phyloP scores from a whole-genome alignment of 1,140 invertebrate genomes.

The Magallana angulata region DNA sequence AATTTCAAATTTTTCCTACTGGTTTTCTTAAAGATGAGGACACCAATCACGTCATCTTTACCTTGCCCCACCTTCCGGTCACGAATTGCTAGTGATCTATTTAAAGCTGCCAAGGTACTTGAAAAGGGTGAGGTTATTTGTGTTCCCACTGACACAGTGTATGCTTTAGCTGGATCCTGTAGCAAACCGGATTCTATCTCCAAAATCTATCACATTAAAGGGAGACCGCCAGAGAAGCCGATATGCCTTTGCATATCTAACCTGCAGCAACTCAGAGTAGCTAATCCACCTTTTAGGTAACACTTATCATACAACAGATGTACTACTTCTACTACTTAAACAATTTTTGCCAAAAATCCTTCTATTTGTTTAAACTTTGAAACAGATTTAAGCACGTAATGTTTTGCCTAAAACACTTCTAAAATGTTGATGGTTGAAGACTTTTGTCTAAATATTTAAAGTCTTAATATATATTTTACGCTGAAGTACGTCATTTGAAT shows the following conservation, averaged over 20 bases:
- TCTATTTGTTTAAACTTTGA: too few species aligned
- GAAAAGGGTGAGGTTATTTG: conserved; percentile 65
- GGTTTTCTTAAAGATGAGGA: conserved; percentile 26
- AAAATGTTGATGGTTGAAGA: too few species aligned
- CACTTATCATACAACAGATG: too few species aligned
- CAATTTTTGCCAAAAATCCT: too few species aligned
- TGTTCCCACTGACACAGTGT: conserved; percentile 72
- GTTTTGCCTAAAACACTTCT: too few species aligned
- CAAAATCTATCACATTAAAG: conserved; percentile 69
- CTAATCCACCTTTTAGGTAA: conserved; percentile 62
- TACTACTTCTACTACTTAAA: too few species aligned
- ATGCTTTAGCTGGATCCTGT: conserved; percentile 69
- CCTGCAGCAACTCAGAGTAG: conserved; percentile 65
- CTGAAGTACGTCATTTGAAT: too few species aligned
- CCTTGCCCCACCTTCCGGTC: conserved; percentile 66
- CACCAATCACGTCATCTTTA: conserved; percentile 38
- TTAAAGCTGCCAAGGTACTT: conserved; percentile 61
- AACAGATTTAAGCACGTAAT: too few species aligned
- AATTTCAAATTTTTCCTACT: neutral
- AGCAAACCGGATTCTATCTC: conserved; percentile 66
- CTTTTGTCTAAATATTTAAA: too few species aligned
- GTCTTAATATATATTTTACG: too few species aligned
- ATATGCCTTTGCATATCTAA: conserved; percentile 70
- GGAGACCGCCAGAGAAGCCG: conserved; percentile 70
- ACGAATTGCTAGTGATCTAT: conserved; percentile 61